These are phyloP conservation scores for Acanthiza pusilla DNA, from an alignment of 2,797 vertebrate genomes.

Conservation along the genomic window DNA sequence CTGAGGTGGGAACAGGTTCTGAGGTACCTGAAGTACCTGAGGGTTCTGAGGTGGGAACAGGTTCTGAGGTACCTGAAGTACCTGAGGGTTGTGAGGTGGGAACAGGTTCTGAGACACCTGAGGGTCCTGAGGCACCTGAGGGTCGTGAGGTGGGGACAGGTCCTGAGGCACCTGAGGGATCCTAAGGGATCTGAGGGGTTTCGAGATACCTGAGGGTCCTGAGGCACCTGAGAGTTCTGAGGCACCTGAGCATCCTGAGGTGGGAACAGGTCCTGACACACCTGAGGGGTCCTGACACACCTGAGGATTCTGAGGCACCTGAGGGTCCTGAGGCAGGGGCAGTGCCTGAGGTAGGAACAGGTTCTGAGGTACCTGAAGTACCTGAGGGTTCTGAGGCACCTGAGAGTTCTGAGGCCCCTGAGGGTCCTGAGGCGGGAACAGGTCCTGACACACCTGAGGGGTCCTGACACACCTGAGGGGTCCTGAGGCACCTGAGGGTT, in stretches of 20 bases:
- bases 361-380: background rate
- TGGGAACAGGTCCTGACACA: background rate
- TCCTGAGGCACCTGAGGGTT: background rate
- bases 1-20: too few species aligned
- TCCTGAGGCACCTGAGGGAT: too few species aligned
- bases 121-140: background rate
- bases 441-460: too few species aligned
- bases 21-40: background rate
- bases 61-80: background rate
- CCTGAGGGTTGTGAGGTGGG: too few species aligned
- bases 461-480: background rate
- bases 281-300: background rate
- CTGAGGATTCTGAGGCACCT: too few species aligned
- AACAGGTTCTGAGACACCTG: background rate
- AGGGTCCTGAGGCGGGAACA: background rate
- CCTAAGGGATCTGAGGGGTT: too few species aligned
- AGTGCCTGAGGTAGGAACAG: too few species aligned
- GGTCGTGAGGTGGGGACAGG: rapidly evolving
- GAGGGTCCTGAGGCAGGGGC: too few species aligned
- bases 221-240: background rate
- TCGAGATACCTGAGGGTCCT: background rate
- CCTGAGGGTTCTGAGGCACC: too few species aligned
- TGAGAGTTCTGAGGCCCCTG: too few species aligned
- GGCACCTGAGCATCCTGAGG: too few species aligned
- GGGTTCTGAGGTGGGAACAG: too few species aligned